Conservation (phyloP, 2,113 vertebrate genomes). For the Saguinus midas region DNA sequence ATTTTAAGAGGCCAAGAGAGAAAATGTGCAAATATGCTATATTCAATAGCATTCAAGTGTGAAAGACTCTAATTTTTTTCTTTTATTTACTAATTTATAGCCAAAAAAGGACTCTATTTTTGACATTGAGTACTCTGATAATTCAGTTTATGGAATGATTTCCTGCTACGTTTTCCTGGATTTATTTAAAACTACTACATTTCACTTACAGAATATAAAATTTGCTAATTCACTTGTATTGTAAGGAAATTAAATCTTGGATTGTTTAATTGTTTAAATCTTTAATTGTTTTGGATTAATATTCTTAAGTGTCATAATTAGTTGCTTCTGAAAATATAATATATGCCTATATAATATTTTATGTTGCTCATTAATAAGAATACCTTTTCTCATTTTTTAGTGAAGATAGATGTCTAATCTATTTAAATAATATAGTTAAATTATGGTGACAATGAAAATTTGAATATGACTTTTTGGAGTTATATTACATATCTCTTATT, state of each 20-base stretch:
- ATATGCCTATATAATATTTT: not conserved
- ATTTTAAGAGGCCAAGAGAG: not conserved
- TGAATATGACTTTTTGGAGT: not conserved
- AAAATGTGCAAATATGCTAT: not conserved
- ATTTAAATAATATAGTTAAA: not conserved
- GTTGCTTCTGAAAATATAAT: constrained; percentile 16
- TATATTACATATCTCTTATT: not conserved
- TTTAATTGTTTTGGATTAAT: not conserved
- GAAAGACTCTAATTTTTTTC: not conserved
- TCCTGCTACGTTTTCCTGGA: not conserved
- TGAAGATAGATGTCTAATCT: not conserved
- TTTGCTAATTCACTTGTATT: constrained; percentile 18
- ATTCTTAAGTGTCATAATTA: not conserved
- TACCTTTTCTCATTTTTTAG: not conserved
- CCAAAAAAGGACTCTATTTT: not conserved
- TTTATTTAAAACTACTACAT: constrained; percentile 41
- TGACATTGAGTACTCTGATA: not conserved
- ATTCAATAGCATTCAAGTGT: not conserved
- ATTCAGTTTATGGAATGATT: not conserved
- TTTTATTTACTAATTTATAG: no score
- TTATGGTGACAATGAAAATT: not conserved
- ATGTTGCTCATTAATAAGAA: not conserved
- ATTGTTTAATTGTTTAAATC: no score
- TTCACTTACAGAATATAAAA: constrained; percentile 1
- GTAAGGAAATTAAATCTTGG: constrained; percentile 20